Evolutionary conservation across 2,113 vertebrate species (phyloP).

Genomic region (Toxotes chatareus): DNA sequence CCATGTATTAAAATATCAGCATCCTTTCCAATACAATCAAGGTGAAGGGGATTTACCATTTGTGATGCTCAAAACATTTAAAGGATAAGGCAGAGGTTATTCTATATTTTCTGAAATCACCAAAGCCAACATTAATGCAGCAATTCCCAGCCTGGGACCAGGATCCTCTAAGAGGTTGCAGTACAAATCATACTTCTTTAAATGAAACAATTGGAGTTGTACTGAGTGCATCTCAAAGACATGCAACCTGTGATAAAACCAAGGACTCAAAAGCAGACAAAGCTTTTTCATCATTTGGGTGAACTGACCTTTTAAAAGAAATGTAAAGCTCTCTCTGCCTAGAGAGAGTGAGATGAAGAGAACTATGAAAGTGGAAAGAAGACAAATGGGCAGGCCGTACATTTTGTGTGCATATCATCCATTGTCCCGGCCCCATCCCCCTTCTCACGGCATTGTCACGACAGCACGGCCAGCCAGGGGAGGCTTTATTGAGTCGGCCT

Average conservation of each 20-base stretch:
- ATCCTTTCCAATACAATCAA: neutral
- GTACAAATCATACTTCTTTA: neutral
- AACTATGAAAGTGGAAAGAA: slow-evolving; percentile 42
- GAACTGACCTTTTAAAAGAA: slow-evolving; percentile 14
- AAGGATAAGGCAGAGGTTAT: too few relatives aligned
- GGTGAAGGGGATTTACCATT: neutral
- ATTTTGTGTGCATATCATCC: slow-evolving; percentile 59
- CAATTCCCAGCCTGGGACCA: neutral
- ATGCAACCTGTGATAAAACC: neutral
- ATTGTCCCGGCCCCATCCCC: slow-evolving; percentile 59
- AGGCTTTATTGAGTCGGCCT: slow-evolving; percentile 30
- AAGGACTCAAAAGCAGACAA: neutral
- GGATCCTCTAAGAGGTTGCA: too few relatives aligned
- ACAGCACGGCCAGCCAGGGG: neutral
- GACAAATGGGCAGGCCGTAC: slow-evolving; percentile 59
- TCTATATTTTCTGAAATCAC: neutral
- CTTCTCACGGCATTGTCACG: slow-evolving; percentile 31
- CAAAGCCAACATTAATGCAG: too few relatives aligned
- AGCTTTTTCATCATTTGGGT: neutral
- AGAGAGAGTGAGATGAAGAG: neutral
- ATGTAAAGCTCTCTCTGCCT: neutral
- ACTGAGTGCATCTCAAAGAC: neutral
- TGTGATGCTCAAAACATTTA: too few relatives aligned
- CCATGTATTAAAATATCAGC: neutral
- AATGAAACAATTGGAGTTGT: neutral